A percentile compares a stretch with the other conserved stretches of the same genome.
These are phyloP conservation scores for Sitta europaea DNA, from an alignment of 2,113 vertebrate species.

Conservation along the genomic window DNA sequence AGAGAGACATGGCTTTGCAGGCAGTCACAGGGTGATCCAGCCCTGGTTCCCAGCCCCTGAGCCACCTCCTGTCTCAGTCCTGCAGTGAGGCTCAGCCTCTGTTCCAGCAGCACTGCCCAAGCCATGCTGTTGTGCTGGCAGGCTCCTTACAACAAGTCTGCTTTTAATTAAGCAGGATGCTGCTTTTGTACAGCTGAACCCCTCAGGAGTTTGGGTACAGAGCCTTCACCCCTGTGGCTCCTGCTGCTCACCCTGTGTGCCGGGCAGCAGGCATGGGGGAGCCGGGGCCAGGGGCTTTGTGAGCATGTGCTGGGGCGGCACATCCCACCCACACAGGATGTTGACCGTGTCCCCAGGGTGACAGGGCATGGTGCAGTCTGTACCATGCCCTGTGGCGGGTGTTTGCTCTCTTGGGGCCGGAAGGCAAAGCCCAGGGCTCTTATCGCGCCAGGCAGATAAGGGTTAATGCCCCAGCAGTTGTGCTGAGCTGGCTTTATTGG, in stretches of 20 bases:
- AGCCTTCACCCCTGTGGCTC: fast-evolving
- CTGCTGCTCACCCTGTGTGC: fast-evolving
- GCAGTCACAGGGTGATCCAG: not conserved
- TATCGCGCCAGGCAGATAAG: not conserved
- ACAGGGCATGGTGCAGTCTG: not conserved
- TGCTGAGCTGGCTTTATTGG: conserved; percentile 37
- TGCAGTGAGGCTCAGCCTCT: not conserved
- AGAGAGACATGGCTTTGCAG: fast-evolving
- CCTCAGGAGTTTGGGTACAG: not conserved
- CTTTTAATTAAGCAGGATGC: not conserved
- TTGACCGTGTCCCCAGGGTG: not conserved
- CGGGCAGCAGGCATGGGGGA: fast-evolving
- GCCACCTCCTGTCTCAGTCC: not conserved
- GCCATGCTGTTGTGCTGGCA: not conserved
- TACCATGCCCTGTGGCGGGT: fast-evolving
- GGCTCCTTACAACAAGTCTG: not conserved
- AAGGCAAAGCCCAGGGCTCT: not conserved
- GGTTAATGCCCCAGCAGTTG: conserved; percentile 20
- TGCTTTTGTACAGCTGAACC: not conserved
- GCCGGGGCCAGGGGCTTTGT: not conserved
- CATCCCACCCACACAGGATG: not conserved
- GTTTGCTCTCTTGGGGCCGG: not conserved
- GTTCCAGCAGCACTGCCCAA: not conserved
- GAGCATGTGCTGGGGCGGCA: fast-evolving
- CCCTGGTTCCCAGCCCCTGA: not conserved